Conservation (phyloP, 2,797 vertebrate species). For the Poeciliopsis turneri region DNA sequence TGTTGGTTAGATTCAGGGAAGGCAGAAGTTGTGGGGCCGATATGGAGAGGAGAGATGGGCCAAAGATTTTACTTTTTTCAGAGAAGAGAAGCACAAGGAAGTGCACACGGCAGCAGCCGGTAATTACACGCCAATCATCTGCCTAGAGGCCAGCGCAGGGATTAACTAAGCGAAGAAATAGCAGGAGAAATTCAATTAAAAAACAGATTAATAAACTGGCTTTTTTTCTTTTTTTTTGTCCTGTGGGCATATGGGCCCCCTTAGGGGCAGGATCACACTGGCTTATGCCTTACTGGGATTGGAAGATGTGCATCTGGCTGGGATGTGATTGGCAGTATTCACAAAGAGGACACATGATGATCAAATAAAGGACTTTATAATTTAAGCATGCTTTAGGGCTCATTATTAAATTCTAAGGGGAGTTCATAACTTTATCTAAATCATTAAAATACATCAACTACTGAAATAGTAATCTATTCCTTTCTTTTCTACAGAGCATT, state of each 20-base stretch:
- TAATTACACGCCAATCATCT: conserved; percentile 83
- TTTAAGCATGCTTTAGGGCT: conserved; percentile 7
- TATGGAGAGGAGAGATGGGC: conserved; percentile 43
- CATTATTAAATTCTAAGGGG: neutral
- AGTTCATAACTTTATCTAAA: neutral
- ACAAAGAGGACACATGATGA: conserved; percentile 4
- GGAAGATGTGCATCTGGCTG: neutral
- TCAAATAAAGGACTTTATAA: neutral
- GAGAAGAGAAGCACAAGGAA: conserved; percentile 45
- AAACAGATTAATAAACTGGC: conserved; percentile 72
- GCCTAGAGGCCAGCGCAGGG: conserved; percentile 69
- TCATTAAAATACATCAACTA: neutral
- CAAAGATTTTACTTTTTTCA: conserved; percentile 42
- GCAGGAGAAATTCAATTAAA: conserved; percentile 81
- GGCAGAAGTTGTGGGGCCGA: conserved; percentile 26
- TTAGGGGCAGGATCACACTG: conserved; percentile 23
- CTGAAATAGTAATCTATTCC: neutral
- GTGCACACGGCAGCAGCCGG: conserved; percentile 63
- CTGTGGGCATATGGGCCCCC: conserved; percentile 31
- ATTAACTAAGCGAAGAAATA: conserved; percentile 79
- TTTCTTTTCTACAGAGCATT: neutral
- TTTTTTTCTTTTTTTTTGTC: conserved; percentile 27
- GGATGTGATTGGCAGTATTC: conserved; percentile 19
- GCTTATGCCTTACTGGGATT: conserved; percentile 15
- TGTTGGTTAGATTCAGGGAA: conserved; percentile 42